Evolutionary conservation across 2,797 vertebrate species (phyloP), one percentile per base, ranked within the genome.

Genomic region (Columba guinea): DNA sequence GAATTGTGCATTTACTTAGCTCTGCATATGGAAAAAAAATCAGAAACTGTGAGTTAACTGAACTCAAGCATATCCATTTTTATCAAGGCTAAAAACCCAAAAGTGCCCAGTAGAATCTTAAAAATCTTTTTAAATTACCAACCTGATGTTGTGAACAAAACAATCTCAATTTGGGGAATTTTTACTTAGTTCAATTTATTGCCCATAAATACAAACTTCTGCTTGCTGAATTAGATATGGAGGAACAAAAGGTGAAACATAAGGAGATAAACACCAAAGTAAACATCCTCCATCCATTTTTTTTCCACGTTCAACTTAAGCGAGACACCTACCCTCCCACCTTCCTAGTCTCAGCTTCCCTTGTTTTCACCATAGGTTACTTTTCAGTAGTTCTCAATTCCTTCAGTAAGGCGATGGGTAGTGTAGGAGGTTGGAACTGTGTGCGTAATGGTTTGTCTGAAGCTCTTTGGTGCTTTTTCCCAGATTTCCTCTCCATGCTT

Each of bases 1-100:
- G 89, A 91, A 7, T 34, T 94, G 59, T 94, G 93, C 53, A 77
- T 89, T 14, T 91, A 88, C 41, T 82, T 92, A 69, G 93, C 93
- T 28, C 32, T 94, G 17, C 85, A 92, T 49, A 92, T 89, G 81
- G 93, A 92, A 92, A 86, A 78, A 46, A 46, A 46, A 53, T 9
- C 56, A 27, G 2, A 28, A 34, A 0, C 1, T 0, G 76, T 94
- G 60, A 63, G 85, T 81, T 82, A 68, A 70, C 26, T 70, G 27
- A 46, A 26, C n/a, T 76, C n/a, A 65, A 63, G 7, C 16, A 22
- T 59, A 13, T 46, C 28, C 10, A 22, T 53, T 81, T 27, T 24
- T 90, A 69, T 46, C 49, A 34, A 49, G 26, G 18, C 58, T 75
- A 34, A 84, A 73, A 82, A 46, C n/a, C 11, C 21, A 10, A 8